Evolutionary conservation across 2,113 vertebrate species (phyloP).

Genomic region (Chitala chitala): DNA sequence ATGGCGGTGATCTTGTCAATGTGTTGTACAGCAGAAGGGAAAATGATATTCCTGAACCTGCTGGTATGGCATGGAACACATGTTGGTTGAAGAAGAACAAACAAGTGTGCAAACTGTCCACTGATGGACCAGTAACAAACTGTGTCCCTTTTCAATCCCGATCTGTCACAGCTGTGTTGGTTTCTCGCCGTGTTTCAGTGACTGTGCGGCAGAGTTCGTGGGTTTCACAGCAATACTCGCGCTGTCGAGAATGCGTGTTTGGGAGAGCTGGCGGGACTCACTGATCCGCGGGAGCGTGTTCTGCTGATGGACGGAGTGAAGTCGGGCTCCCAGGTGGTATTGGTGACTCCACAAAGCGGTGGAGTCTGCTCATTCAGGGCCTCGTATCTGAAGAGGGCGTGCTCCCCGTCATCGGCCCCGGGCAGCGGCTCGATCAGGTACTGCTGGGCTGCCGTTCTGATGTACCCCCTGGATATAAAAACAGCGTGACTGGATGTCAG

Average conservation of each 20-base stretch:
- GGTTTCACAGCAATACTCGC: no score
- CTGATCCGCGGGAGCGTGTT: conserved; percentile 52
- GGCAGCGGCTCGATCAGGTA: conserved; percentile 64
- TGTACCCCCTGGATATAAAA: conserved; percentile 57
- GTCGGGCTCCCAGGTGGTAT: conserved; percentile 54
- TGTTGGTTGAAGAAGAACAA: no score
- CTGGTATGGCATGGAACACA: no score
- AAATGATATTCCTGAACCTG: no score
- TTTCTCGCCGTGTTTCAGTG: neutral
- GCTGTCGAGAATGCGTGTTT: neutral
- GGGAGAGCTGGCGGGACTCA: conserved; percentile 25
- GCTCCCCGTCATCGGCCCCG: conserved; percentile 47
- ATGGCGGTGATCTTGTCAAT: no score
- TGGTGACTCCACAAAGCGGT: conserved; percentile 67
- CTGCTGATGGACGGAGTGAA: conserved; percentile 48
- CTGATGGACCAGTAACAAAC: no score
- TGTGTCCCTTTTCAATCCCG: no score
- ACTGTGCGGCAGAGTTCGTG: neutral
- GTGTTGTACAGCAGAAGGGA: no score
- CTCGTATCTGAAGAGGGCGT: conserved; percentile 45
- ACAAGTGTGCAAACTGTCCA: no score
- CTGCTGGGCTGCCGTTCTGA: conserved; percentile 58
- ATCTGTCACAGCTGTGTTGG: no score
- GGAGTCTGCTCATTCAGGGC: conserved; percentile 29
- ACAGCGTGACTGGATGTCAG: neutral